Evolutionary conservation across 2,113 vertebrate genomes (phyloP), one percentile per base, ranked within the genome.

Genomic region (Lycaon pictus): DNA sequence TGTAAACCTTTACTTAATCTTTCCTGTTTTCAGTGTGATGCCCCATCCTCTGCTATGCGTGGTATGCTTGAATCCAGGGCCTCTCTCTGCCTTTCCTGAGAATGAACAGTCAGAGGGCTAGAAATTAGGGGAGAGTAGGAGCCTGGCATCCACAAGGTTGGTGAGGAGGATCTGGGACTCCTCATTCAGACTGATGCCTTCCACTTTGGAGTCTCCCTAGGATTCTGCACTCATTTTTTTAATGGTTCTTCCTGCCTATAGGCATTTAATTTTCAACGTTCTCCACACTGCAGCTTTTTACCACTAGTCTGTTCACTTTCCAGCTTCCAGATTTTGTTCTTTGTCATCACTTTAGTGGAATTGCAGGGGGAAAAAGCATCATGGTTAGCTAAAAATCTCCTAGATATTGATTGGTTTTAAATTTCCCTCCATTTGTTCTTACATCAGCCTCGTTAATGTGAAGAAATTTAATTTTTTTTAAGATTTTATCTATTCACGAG

Each of bases 1-100:
- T 71, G 63, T 85, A 76, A 96, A 69, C 60, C 86, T 88, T 32
- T 32, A 10, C 37, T 80, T 79, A 85, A 81, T 29, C 91, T n/a
- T n/a, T 67, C 53, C 43, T 88, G 32, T 20, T 81, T 81, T 29
- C 55, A 43, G 37, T 53, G 22, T 65, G 35, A 80, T n/a, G 22
- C 0, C 25, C 3, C 13, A 8, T 37, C 29, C 23, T 63, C 84
- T 27, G 15, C 83, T 71, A 7, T 15, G 32, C 35, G 43, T 65
- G 10, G 19, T 71, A 22, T 53, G 35, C n/a, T 69, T 43, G 35
- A 90, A 92, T 72, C 63, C 84, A 63, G 23, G 12, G 17, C 23
- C 17, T 56, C 32, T 55, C 29, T 51, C 37, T 62, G 17, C 51
- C 22, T 55, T 32, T 84, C 15, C 77, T 62, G 32, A 53, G 56